phyloP scores from a whole-genome alignment of 2,797 vertebrate genomes.

The Nannoperca obscura region DNA sequence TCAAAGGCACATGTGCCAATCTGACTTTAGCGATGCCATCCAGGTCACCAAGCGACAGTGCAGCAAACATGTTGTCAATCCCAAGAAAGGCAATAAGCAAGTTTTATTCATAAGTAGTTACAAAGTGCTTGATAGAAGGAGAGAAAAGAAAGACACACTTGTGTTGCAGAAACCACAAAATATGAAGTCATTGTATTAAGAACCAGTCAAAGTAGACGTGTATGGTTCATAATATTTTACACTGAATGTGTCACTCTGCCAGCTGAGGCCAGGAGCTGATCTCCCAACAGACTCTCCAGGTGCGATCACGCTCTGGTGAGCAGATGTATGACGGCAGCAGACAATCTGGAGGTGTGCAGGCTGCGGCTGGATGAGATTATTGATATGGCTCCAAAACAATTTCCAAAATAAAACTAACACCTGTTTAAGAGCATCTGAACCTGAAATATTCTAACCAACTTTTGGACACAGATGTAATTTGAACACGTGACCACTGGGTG shows the following conservation, averaged over 20 bases:
- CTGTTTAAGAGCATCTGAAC: background rate
- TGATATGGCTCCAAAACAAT: background rate
- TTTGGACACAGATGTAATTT: background rate
- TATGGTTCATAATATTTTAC: no score
- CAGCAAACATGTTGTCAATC: background rate
- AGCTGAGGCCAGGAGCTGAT: background rate
- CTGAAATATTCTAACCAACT: background rate
- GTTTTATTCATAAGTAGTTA: background rate
- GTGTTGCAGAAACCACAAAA: background rate
- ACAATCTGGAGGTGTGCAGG: background rate
- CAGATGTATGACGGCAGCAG: background rate
- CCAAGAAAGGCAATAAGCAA: background rate
- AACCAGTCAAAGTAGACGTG: background rate
- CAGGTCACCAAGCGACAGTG: background rate
- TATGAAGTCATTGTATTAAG: background rate
- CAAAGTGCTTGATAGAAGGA: background rate
- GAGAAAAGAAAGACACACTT: background rate
- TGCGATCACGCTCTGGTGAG: background rate
- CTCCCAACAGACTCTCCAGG: background rate
- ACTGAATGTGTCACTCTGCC: background rate
- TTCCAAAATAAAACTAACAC: background rate
- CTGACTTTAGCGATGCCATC: background rate
- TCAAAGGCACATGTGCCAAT: background rate
- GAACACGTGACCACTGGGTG: conserved; percentile 50
- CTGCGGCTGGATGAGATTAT: background rate